These are phyloP conservation scores for Aleiodes sp. DNA, from an alignment of 1,140 invertebrate species.

Conservation along the genomic window DNA sequence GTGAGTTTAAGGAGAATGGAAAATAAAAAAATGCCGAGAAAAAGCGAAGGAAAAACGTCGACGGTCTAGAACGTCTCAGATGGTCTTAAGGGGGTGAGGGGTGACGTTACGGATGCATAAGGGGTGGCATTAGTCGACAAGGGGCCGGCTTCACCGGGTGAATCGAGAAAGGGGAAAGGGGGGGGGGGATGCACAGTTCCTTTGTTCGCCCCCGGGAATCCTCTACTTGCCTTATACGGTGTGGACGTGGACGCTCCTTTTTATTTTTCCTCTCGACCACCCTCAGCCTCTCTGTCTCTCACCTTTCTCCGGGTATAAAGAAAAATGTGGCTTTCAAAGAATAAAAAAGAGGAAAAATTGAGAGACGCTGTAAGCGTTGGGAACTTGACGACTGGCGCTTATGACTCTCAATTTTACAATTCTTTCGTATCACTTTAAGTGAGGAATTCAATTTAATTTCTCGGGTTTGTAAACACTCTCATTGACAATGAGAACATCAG, in stretches of 20 bases:
- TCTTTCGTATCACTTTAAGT: slow-evolving; percentile 29
- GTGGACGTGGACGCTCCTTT: background rate
- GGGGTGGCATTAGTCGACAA: slow-evolving; percentile 58
- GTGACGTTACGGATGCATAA: slow-evolving; percentile 54
- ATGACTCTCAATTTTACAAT: slow-evolving; percentile 31
- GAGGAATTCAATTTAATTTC: slow-evolving; percentile 39
- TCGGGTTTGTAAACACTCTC: background rate
- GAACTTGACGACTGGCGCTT: slow-evolving; percentile 6
- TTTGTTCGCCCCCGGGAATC: slow-evolving; percentile 35
- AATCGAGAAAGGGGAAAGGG: background rate
- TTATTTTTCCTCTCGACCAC: slow-evolving; percentile 13
- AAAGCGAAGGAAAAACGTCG: slow-evolving; percentile 26
- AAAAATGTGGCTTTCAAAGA: background rate
- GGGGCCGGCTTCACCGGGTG: slow-evolving; percentile 41
- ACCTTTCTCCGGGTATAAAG: background rate
- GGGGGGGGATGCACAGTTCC: slow-evolving; percentile 30
- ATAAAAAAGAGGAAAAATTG: background rate
- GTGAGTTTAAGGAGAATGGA: slow-evolving; percentile 44
- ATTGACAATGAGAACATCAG: background rate
- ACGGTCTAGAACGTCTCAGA: slow-evolving; percentile 31
- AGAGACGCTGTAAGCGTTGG: background rate
- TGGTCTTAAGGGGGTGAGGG: slow-evolving; percentile 34
- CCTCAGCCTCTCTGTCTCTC: background rate
- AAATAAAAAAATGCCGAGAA: slow-evolving; percentile 27
- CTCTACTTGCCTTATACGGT: slow-evolving; percentile 8